A percentile compares a stretch with the other conserved stretches of the same genome.
Conservation (phyloP, 2,113 vertebrate genomes). For the Triplophysa rosa region DNA sequence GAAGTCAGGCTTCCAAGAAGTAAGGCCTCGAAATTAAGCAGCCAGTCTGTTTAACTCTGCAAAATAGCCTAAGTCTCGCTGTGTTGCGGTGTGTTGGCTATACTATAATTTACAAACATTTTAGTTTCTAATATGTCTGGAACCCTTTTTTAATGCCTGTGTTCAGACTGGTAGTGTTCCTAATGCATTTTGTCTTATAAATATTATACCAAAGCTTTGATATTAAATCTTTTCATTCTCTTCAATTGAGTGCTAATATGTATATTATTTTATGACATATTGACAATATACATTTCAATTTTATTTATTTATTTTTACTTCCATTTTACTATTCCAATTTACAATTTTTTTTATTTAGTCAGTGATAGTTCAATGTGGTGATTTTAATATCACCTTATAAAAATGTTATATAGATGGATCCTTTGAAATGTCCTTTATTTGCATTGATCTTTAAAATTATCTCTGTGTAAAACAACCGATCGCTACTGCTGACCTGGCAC, state of each 20-base stretch:
- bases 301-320: no score
- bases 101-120: neutral
- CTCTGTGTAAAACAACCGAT: neutral
- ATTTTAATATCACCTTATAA: no score
- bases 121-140: neutral
- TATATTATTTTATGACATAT: no score
- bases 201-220: no score
- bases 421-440: neutral
- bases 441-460: neutral
- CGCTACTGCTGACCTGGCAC: neutral
- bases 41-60: neutral
- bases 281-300: neutral
- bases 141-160: neutral
- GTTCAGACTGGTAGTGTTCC: neutral
- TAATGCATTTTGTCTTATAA: neutral
- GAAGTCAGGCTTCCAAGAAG: constrained; percentile 7
- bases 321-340: no score
- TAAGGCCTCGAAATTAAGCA: neutral
- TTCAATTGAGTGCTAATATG: no score
- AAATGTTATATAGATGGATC: no score
- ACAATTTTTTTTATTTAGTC: no score
- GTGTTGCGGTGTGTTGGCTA: neutral
- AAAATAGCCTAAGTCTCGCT: neutral
- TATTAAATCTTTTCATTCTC: no score
- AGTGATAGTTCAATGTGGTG: no score